Percentiles rank a stretch among this genome's conserved stretches.
Conservation (phyloP, 1,140 invertebrate genomes). For the Cydia pomonella region DNA sequence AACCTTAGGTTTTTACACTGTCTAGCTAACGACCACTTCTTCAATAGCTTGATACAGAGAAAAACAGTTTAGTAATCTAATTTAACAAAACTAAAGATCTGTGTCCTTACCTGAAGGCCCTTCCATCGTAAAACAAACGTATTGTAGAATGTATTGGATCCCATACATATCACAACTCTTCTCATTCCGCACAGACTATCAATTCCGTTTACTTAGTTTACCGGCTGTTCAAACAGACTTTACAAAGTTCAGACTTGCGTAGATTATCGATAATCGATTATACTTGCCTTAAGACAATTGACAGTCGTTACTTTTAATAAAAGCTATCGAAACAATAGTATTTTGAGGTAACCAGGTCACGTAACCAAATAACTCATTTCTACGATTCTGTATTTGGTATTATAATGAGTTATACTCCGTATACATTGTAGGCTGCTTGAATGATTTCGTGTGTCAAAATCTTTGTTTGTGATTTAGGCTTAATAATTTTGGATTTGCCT, state of each 20-base stretch:
- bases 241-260: background rate
- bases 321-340: background rate
- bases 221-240: background rate
- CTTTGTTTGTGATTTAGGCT: background rate
- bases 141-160: too few relatives aligned
- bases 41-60: too few relatives aligned
- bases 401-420: background rate
- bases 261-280: background rate
- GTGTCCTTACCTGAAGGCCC: background rate
- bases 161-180: too few relatives aligned
- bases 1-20: too few relatives aligned
- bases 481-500: too few relatives aligned
- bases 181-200: too few relatives aligned
- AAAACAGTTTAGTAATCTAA: too few relatives aligned
- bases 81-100: too few relatives aligned
- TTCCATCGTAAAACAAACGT: background rate
- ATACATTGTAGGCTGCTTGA: too few relatives aligned
- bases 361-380: background rate
- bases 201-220: background rate
- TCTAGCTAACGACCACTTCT: too few relatives aligned
- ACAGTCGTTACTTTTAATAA: slow-evolving; percentile 5
- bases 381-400: background rate
- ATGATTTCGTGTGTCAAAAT: background rate
- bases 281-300: background rate
- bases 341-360: background rate